Percentiles rank a stretch among this genome's conserved stretches.
phyloP scores from a whole-genome alignment of 2,888 invertebrate species.

The Saturnia japonica region DNA sequence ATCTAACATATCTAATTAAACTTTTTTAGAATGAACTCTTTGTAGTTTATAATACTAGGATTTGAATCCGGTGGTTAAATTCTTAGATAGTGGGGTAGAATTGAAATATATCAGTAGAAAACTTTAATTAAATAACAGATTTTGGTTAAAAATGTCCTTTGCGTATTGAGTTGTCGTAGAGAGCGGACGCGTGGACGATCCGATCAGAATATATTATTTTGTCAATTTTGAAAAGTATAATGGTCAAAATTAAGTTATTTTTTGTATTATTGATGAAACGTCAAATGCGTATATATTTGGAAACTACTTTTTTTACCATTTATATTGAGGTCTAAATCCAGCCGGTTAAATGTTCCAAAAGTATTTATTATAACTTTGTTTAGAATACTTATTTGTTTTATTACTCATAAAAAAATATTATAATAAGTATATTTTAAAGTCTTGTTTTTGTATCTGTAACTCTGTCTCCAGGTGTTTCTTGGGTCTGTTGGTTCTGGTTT shows the following conservation, averaged over 20 bases:
- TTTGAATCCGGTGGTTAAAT: background rate
- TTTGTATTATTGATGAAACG: too few species aligned
- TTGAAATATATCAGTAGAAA: background rate
- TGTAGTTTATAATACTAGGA: background rate
- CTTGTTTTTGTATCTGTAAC: slow-evolving; percentile 29
- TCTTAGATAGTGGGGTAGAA: background rate
- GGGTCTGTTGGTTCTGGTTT: slow-evolving; percentile 26
- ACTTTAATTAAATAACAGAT: background rate
- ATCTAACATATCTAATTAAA: background rate
- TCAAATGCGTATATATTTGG: background rate
- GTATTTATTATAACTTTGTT: background rate
- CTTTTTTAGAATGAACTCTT: background rate
- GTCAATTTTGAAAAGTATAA: too few species aligned
- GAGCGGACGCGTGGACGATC: background rate
- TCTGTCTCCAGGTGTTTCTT: slow-evolving; percentile 34
- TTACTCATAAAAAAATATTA: background rate
- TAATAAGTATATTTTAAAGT: slow-evolving; percentile 18
- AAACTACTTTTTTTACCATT: background rate
- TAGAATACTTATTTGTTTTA: background rate
- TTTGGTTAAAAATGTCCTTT: background rate
- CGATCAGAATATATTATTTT: background rate
- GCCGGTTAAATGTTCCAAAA: background rate
- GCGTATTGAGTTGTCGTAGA: background rate
- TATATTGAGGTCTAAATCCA: background rate
- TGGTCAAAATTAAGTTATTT: too few species aligned